phyloP scores from a whole-genome alignment of 2,888 invertebrate species.

The Latrodectus hesperus region DNA sequence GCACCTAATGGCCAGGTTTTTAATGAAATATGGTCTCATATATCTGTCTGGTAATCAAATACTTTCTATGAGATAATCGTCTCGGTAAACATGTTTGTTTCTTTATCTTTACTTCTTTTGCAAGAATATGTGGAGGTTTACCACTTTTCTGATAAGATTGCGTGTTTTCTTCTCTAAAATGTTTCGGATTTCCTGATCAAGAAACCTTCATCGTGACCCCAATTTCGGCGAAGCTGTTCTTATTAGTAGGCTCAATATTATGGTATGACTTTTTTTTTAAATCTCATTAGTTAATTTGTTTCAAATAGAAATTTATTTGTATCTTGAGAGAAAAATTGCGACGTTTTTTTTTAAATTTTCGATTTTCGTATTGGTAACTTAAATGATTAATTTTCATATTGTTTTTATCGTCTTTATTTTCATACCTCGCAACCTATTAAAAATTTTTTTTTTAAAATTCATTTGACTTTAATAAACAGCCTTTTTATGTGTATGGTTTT shows the following conservation, averaged over 20 bases:
- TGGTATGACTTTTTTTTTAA: background rate
- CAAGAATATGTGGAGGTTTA: conserved; percentile 27
- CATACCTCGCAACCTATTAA: too few relatives aligned
- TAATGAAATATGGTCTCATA: background rate
- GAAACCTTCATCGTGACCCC: background rate
- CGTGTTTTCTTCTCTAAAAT: background rate
- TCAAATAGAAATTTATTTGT: too few relatives aligned
- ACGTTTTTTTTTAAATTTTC: too few relatives aligned
- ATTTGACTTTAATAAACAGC: too few relatives aligned
- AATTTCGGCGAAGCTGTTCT: background rate
- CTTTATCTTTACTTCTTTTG: background rate
- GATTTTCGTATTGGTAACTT: too few relatives aligned
- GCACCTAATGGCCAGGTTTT: background rate
- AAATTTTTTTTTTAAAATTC: too few relatives aligned
- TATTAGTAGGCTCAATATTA: background rate
- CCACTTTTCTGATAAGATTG: conserved; percentile 20
- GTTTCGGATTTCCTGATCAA: background rate
- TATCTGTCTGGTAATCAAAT: background rate
- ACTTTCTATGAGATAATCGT: conserved; percentile 2
- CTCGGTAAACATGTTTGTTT: conserved; percentile 24
- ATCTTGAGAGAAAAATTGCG: too few relatives aligned
- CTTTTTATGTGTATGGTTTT: too few relatives aligned
- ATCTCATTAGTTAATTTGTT: too few relatives aligned
- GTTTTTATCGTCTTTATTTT: too few relatives aligned
- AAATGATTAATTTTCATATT: too few relatives aligned